Conservation (phyloP, 2,888 invertebrate genomes). For the Homarus gammarus region DNA sequence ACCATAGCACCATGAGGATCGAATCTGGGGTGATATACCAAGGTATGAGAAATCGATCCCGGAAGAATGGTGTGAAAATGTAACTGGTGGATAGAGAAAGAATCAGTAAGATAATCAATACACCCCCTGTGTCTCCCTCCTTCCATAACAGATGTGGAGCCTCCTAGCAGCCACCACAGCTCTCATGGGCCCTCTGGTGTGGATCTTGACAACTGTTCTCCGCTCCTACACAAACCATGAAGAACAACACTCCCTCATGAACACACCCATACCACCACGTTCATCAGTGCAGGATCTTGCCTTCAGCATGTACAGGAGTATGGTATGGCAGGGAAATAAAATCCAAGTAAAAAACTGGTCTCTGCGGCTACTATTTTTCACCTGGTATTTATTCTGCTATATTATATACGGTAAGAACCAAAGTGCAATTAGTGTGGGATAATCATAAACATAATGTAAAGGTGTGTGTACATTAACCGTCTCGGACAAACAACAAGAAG, state of each 20-base stretch:
- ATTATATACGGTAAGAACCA: constrained; percentile 34
- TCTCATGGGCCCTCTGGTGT: not conserved
- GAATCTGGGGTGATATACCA: no score
- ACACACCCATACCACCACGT: not conserved
- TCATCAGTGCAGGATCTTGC: not conserved
- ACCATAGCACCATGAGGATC: no score
- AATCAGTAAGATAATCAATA: no score
- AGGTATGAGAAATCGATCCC: no score
- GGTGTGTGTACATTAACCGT: no score
- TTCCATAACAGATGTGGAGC: not conserved
- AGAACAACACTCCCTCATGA: not conserved
- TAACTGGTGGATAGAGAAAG: no score
- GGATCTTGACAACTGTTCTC: not conserved
- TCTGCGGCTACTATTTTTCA: not conserved
- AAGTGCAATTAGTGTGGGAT: no score
- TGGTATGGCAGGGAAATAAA: constrained; percentile 35
- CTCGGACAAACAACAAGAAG: no score
- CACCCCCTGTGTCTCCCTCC: no score
- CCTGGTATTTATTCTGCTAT: constrained; percentile 31
- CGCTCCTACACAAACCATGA: not conserved
- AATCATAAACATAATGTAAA: no score
- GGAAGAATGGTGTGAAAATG: no score
- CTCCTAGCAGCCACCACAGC: not conserved
- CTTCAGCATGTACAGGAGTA: constrained; percentile 23
- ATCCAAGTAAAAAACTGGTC: not conserved